A percentile compares a stretch with the other conserved stretches of the same genome.
These are phyloP conservation scores for silkworm (Bombyx mori) DNA, from an alignment of 1,140 invertebrate genomes.

Conservation along the genomic window ASM3026992v2 NC_085113.1:11928501-11929000, in stretches of 20 bases:
- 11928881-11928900: too few relatives aligned
- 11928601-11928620: too few relatives aligned
- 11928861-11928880: too few relatives aligned
- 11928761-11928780: constrained; percentile 4
- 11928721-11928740: too few relatives aligned
- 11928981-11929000: too few relatives aligned
- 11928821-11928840: constrained; percentile 2
- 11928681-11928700: background rate
- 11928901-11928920: too few relatives aligned
- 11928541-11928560: too few relatives aligned
- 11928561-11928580: background rate
- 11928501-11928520: background rate
- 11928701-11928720: too few relatives aligned
- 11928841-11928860: constrained; percentile 8
- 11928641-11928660: constrained; percentile 3
- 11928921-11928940: too few relatives aligned
- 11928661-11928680: constrained; percentile 2
- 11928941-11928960: too few relatives aligned
- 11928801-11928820: constrained; percentile 4
- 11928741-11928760: constrained; percentile 1
- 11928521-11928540: background rate
- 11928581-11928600: background rate
- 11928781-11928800: constrained; percentile 5
- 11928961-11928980: too few relatives aligned
- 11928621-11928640: background rate